Base-by-base conservation (phyloP, 2,888 invertebrate genomes). In the Ormia ochracea region DNA sequence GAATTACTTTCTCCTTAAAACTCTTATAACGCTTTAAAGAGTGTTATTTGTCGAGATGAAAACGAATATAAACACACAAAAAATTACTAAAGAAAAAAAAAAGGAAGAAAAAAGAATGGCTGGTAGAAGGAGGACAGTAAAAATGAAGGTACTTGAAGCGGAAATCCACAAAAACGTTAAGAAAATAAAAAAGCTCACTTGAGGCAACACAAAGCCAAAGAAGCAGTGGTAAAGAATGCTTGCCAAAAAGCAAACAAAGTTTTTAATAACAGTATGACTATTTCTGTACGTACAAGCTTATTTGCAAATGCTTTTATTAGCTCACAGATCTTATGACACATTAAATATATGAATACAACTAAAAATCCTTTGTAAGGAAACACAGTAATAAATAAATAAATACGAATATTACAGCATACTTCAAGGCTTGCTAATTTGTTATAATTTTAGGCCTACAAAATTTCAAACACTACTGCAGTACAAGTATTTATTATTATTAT, bases 21-120 rank as follows among this genome's bases (percentile, higher is more conserved):
- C 50, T 61, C 59, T 70, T 59, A 31, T 17, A 74, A 74, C 56
- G 56, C 56, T 65, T 73, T 41, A 36, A 66, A 72, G 52, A 31
- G 56, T 48, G 17, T 14, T 50, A 41, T 74, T 66, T 66, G 38
- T 58, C 48, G 66, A 50, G 74, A 74, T 59, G 38, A 21, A 31
- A 33, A 36, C 63, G 21, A n/a, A 48, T 41, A 65, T 41, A 74
- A 65, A 65, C 65, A 21, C 66, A 58, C n/a, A 74, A 52, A 52
- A 70, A 52, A 61, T 41, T 33, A 33, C 52, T 14, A 50, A 69
- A 50, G 50, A 31, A 74, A 41, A 10, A n/a, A n/a, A n/a, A n/a
- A n/a, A n/a, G n/a, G n/a, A n/a, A n/a, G n/a, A n/a, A n/a, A n/a
- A n/a, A n/a, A n/a, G n/a, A n/a, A n/a, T n/a, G n/a, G n/a, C n/a